A percentile compares a stretch with the other conserved stretches of the same genome.
Conservation (phyloP, 2,888 invertebrate genomes). For the Stenoptilia bipunctidactyla region DNA sequence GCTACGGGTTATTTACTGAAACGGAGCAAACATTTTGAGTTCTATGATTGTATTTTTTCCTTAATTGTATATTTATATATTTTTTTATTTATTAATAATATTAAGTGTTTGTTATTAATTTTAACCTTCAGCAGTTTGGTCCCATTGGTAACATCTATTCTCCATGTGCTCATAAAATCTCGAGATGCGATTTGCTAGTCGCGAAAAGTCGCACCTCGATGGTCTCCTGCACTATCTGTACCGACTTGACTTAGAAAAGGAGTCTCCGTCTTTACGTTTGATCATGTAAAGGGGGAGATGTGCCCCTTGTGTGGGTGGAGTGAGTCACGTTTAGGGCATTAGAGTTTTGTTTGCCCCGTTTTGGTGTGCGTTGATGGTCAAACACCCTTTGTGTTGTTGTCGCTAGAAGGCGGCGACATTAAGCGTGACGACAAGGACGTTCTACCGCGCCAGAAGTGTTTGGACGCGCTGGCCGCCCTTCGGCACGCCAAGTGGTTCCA, state of each 20-base stretch:
- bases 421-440: conserved; percentile 90
- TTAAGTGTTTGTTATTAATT: conserved; percentile 2
- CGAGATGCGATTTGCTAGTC: conserved; percentile 14
- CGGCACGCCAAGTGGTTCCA: conserved; percentile 99
- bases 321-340: no score
- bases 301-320: no score
- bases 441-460: conserved; percentile 99
- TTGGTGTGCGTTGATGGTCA: conserved; percentile 75
- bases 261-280: no score
- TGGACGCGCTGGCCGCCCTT: conserved; percentile 99
- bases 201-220: conserved; percentile 14
- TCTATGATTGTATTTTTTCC: conserved; percentile 19
- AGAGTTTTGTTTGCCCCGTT: conserved; percentile 61
- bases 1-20: conserved; percentile 58
- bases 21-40: conserved; percentile 61
- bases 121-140: not conserved
- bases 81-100: conserved; percentile 20
- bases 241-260: no score
- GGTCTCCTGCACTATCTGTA: no score
- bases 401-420: conserved; percentile 73
- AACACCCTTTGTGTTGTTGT: conserved; percentile 79
- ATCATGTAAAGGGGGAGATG: no score
- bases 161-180: not conserved
- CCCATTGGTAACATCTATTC: not conserved
- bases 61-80: conserved; percentile 19